A percentile compares a stretch with the other conserved stretches of the same genome.
These are phyloP conservation scores for Pomatorhinus ruficollis DNA, from an alignment of 2,113 vertebrate genomes.

Conservation along the genomic window DNA sequence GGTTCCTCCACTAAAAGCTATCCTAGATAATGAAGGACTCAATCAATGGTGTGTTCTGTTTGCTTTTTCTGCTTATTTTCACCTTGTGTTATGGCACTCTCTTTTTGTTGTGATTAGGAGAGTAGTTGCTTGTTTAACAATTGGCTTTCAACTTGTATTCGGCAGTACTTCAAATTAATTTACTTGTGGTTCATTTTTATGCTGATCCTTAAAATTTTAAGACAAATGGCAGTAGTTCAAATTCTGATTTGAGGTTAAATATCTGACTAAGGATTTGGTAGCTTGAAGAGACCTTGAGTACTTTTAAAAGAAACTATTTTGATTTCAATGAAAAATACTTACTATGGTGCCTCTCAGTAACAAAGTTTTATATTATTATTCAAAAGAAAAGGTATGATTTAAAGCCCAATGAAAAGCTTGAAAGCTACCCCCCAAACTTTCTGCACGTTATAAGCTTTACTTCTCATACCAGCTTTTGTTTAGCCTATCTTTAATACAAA, in stretches of 20 bases:
- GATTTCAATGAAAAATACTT: neutral
- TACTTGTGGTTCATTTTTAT: neutral
- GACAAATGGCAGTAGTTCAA: neutral
- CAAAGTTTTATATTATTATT: neutral
- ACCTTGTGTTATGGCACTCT: constrained; percentile 50
- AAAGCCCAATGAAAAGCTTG: neutral
- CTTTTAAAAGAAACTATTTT: neutral
- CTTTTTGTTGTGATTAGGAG: constrained; percentile 53
- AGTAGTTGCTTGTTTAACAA: constrained; percentile 11
- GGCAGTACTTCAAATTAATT: constrained; percentile 9
- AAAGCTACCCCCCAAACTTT: neutral
- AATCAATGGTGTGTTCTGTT: constrained; percentile 87
- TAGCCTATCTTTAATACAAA: neutral
- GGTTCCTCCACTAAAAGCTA: constrained; percentile 79
- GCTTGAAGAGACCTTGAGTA: neutral
- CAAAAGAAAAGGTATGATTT: neutral
- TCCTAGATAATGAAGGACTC: constrained; percentile 88
- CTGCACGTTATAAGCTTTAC: neutral
- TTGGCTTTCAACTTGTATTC: constrained; percentile 22
- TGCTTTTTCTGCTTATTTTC: constrained; percentile 79
- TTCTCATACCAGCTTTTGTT: neutral
- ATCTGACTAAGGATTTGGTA: neutral
- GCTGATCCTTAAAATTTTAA: neutral
- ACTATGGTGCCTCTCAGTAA: neutral
- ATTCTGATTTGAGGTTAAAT: neutral